Evolutionary conservation across 2,113 vertebrate genomes (phyloP), one percentile per base, ranked within the genome.

Genomic region (Pogonocichla stellata): DNA sequence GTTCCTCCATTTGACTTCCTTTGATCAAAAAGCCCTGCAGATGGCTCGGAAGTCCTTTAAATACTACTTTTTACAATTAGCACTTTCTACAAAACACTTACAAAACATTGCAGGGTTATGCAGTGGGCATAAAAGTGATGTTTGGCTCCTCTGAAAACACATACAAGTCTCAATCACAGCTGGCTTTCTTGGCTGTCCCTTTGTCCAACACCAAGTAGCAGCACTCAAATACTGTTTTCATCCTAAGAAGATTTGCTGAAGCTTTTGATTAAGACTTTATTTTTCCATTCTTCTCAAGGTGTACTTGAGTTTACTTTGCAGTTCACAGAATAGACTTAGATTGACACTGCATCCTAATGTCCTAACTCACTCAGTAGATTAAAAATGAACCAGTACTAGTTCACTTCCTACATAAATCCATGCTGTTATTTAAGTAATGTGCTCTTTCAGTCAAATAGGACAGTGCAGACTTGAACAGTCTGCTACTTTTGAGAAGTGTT

Each of bases 391-490:
- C 29, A 61, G 31, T 28, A 36, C 17, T 19, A 45, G 26, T 57
- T 74, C 45, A 19, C 22, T 43, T 62, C 56, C 75, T 62, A 34
- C 14, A 43, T 9, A 31, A 14, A 74, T 6, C 10, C 79, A 56
- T 22, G 47, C 42, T 70, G 38, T 34, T 57, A 51, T 36, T 80
- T 33, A 38, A 71, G 8, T 19, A 67, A 40, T 17, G 12, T n/a
- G 50, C 74, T 5, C 8, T 38, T 57, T 82, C 38, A 62, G 14
- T 40, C 51, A 86, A 86, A 48, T 29, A 48, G 26, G 28, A 28
- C 5, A 10, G 22, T 0, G 0, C 26, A 47, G 7, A 54, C 33
- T 60, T 50, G 34, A 61, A 48, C 10, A 53, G 14, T 29, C 5
- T 45, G 69, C 29, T 38, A 18, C 45, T 73, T 65, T 28, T 73